Conservation (phyloP, 1,140 invertebrate genomes). For the Pseudomyrmex sp. region DNA sequence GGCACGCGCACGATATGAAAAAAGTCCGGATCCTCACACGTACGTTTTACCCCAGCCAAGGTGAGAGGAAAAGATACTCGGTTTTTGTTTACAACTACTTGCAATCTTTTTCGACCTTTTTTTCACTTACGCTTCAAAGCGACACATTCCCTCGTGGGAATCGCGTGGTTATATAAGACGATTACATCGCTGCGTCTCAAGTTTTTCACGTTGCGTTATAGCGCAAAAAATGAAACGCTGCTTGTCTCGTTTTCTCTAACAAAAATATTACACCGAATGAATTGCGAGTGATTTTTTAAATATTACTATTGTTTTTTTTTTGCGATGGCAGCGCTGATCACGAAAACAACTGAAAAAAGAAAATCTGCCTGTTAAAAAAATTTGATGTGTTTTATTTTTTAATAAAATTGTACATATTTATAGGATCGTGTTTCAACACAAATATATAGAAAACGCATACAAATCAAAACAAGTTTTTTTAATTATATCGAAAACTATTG, state of each 20-base stretch:
- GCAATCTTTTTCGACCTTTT: constrained; percentile 45
- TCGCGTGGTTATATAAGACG: constrained; percentile 30
- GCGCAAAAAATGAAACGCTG: background rate
- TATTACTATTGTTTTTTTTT: background rate
- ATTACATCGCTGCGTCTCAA: constrained; percentile 19
- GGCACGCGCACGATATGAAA: background rate
- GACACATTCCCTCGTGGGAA: constrained; percentile 5
- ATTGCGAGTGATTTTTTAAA: background rate
- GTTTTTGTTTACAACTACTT: constrained; percentile 23
- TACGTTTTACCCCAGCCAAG: constrained; percentile 8
- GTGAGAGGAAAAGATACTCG: constrained; percentile 12
- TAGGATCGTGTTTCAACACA: background rate
- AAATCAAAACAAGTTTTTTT: constrained; percentile 1
- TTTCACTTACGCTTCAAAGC: constrained; percentile 52
- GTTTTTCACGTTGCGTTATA: background rate
- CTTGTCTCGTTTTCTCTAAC: background rate
- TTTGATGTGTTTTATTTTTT: background rate
- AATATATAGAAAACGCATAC: background rate
- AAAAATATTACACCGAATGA: background rate
- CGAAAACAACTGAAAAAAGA: background rate
- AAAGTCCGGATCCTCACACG: background rate
- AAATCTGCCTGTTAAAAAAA: background rate
- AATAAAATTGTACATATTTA: constrained; percentile 3
- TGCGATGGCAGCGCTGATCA: too few relatives aligned
- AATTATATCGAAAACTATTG: background rate